These are phyloP conservation scores for Cepaea hortensis DNA, from an alignment of 2,888 invertebrate species.

Conservation along the genomic window DNA sequence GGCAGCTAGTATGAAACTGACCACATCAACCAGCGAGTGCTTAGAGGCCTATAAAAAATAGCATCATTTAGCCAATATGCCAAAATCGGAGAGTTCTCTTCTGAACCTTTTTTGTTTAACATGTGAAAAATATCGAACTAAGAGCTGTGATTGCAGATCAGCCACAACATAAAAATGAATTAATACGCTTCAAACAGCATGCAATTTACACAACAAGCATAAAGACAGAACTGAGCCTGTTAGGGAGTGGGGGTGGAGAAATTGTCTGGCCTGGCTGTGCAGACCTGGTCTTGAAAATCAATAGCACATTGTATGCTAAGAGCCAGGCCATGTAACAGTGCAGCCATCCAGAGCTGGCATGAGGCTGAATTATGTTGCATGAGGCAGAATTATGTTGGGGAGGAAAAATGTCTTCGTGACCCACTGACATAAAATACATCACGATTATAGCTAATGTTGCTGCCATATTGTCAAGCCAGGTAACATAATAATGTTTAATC, in stretches of 20 bases:
- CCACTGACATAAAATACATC: not conserved
- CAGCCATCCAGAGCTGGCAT: slow-evolving; percentile 1
- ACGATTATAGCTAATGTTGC: no score
- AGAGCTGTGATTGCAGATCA: not conserved
- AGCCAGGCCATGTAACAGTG: not conserved
- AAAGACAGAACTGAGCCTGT: no score
- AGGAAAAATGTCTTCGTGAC: slow-evolving; percentile 21
- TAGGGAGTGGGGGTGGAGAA: no score
- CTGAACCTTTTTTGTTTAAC: no score
- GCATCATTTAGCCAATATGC: no score
- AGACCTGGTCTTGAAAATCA: slow-evolving; percentile 27
- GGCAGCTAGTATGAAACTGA: no score
- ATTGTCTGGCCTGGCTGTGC: not conserved
- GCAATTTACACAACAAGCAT: not conserved
- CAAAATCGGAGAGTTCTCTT: no score
- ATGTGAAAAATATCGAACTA: no score
- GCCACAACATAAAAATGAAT: not conserved
- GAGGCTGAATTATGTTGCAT: not conserved
- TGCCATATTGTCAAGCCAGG: no score
- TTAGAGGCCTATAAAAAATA: no score
- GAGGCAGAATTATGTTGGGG: not conserved
- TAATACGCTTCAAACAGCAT: not conserved
- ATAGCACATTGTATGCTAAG: not conserved
- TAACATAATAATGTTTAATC: no score
- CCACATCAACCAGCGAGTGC: no score